These are phyloP conservation scores for Amphimedon queenslandica DNA, from an alignment of 37 sponge, comb jelly and placozoan species.

Conservation along the genomic window DNA sequence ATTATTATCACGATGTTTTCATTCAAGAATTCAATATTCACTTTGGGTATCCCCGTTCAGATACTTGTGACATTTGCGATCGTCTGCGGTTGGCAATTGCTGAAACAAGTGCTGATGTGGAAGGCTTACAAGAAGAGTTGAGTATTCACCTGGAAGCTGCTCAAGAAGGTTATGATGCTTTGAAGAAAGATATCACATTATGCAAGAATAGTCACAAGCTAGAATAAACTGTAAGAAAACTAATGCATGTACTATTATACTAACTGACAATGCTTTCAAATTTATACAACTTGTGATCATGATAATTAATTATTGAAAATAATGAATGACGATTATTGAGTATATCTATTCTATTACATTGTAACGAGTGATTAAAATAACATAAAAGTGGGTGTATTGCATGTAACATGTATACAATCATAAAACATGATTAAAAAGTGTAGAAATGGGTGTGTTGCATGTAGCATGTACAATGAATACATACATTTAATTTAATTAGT, in stretches of 20 bases:
- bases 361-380: conserved; percentile 13
- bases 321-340: neutral
- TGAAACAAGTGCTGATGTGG: neutral
- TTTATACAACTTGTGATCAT: too few relatives aligned
- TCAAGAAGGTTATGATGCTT: conserved; percentile 18
- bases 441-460: too few relatives aligned
- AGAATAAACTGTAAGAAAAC: too few relatives aligned
- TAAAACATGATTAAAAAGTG: too few relatives aligned
- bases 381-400: conserved; percentile 28
- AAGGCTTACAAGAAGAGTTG: neutral
- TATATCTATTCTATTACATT: neutral
- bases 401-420: too few relatives aligned
- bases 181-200: conserved; percentile 10
- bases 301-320: neutral
- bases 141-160: conserved; percentile 14
- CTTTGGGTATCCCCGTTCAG: conserved; percentile 27
- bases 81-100: neutral
- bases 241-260: too few relatives aligned
- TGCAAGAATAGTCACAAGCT: conserved; percentile 1
- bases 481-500: too few relatives aligned
- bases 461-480: too few relatives aligned
- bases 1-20: conserved; percentile 29
- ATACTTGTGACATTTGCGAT: conserved; percentile 40
- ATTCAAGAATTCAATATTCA: conserved; percentile 33
- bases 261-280: too few relatives aligned